A percentile compares a stretch with the other conserved stretches of the same genome.
Evolutionary conservation across 2,797 vertebrate genomes (phyloP).

Genomic region (Ptychobarbus kaznakovi): DNA sequence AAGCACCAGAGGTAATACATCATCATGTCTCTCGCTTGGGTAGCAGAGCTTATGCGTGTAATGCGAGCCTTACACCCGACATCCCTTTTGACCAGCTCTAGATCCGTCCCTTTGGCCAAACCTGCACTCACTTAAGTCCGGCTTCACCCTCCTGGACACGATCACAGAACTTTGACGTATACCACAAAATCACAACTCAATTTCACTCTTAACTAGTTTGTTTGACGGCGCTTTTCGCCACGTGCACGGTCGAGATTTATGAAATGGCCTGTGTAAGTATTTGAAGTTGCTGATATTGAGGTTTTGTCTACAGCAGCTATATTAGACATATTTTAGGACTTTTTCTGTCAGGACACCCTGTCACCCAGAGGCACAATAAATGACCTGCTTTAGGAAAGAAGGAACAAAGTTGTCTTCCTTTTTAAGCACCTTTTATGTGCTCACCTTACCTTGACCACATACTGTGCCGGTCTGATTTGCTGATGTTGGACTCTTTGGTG

Average conservation of each 20-base stretch:
- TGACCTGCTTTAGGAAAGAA: background rate
- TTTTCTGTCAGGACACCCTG: slow-evolving; percentile 44
- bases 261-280: slow-evolving; percentile 27
- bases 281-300: slow-evolving; percentile 43
- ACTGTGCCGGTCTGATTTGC: slow-evolving; percentile 8
- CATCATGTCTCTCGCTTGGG: slow-evolving; percentile 55
- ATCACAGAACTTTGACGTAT: slow-evolving; percentile 36
- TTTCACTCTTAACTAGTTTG: slow-evolving; percentile 62
- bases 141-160: background rate
- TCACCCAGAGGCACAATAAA: slow-evolving; percentile 37
- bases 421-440: background rate
- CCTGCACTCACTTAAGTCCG: slow-evolving; percentile 33
- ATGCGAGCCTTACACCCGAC: slow-evolving; percentile 20
- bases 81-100: slow-evolving; percentile 35
- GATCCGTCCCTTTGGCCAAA: slow-evolving; percentile 25
- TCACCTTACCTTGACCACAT: slow-evolving; percentile 50
- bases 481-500: slow-evolving; percentile 12
- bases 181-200: slow-evolving; percentile 58
- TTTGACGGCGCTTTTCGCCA: slow-evolving; percentile 37
- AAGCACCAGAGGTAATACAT: slow-evolving; percentile 60
- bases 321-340: slow-evolving; percentile 46
- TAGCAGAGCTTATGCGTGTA: slow-evolving; percentile 41
- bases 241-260: slow-evolving; percentile 56
- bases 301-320: slow-evolving; percentile 40
- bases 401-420: slow-evolving; percentile 24